phyloP scores from a whole-genome alignment of 2,888 invertebrate genomes.

The Leistus spinibarbis region DNA sequence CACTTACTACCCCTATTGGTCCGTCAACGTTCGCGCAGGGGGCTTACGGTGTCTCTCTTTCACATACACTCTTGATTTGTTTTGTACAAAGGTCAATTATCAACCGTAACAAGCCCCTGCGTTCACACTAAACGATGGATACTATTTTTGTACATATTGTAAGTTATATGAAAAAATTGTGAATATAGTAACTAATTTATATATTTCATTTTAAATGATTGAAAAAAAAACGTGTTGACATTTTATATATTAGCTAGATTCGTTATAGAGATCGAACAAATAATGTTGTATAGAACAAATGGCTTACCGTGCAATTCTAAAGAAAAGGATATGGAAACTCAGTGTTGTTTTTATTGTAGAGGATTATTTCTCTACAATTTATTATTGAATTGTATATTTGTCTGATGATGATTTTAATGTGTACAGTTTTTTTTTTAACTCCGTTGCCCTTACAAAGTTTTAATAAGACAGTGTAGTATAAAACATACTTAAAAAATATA shows the following conservation, averaged over 20 bases:
- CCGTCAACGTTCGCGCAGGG: background rate
- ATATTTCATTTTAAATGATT: conserved; percentile 59
- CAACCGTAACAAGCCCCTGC: conserved; percentile 38
- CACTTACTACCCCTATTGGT: background rate
- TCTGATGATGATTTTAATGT: conserved; percentile 32
- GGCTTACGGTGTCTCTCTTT: conserved; percentile 45
- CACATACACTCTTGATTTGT: conserved; percentile 49
- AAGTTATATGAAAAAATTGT: conserved; percentile 57
- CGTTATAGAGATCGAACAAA: conserved; percentile 57
- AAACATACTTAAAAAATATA: conserved; percentile 55
- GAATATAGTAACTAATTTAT: conserved; percentile 59
- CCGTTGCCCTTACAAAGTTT: conserved; percentile 47
- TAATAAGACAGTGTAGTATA: conserved; percentile 47
- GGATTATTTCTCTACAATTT: conserved; percentile 37
- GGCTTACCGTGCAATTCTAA: conserved; percentile 56
- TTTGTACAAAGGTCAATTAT: conserved; percentile 64
- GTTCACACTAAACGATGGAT: conserved; percentile 57
- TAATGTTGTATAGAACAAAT: conserved; percentile 58
- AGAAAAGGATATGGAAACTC: background rate
- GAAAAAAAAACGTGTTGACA: conserved; percentile 56
- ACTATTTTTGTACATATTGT: conserved; percentile 65
- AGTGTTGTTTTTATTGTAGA: conserved; percentile 50
- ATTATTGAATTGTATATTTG: conserved; percentile 45
- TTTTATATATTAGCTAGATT: conserved; percentile 56
- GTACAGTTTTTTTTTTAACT: conserved; percentile 50